Base-by-base conservation (phyloP, 2,113 vertebrate genomes). In the Eclectus roratus region DNA sequence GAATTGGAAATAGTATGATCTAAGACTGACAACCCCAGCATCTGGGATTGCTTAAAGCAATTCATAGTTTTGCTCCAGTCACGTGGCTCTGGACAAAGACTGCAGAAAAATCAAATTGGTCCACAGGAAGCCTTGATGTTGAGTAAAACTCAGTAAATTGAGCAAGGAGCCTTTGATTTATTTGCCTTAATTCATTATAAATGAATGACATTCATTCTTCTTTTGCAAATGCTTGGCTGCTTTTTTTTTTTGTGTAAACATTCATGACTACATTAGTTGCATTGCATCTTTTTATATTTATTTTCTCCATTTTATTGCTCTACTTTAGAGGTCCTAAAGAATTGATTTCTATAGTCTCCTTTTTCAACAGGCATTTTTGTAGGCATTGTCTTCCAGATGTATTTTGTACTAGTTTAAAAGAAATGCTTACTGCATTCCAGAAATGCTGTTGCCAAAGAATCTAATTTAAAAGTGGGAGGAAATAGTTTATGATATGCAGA, bases 41-140 rank as follows among this genome's bases (percentile, higher is more conserved):
- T 97, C 97, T 98, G 98, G 96, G 96, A 98, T 94, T 91, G 91
- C 95, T 98, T 98, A 98, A 97, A 95, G 94, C 88, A 95, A 95
- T 96, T 97, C 86, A 19, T 94, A 96, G 88, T 97, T 97, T 97
- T 97, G 82, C 91, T 97, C 66, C 49, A 91, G 97, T 95, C 96
- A 97, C 18, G 33, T 96, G 96, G 96, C 73, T 97, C 94, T 96
- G 85, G 92, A 96, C 90, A 97, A 96, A 97, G 94, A 88, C 81
- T 87, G 86, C 68, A 96, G 83, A 92, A 96, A 97, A 96, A 94
- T 81, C 74, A 86, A 95, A 97, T 4, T 85, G 84, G 43, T 94
- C 93, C 78, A 80, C 77, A 97, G 82, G 79, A 96, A 94, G 93
- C 64, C 46, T 91, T 68, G 39, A 50, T 50, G 53, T 82, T 94